These are phyloP conservation scores for Psittacula echo DNA, from an alignment of 2,797 vertebrate species.

Conservation along the genomic window DNA sequence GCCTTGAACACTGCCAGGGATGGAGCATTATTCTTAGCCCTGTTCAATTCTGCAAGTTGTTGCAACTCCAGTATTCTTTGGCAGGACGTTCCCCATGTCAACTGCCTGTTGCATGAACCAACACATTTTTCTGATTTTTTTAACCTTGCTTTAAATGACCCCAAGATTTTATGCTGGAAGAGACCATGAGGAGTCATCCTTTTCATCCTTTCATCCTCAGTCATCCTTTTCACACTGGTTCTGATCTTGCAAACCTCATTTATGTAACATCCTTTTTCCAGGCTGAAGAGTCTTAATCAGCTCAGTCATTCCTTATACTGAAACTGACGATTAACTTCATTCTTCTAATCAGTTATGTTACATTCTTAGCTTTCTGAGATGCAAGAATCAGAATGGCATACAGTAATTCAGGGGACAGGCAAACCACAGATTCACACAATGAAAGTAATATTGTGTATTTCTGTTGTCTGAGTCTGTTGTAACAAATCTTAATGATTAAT, in stretches of 20 bases:
- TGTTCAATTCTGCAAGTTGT: not conserved
- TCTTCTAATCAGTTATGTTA: not conserved
- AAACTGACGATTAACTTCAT: not conserved
- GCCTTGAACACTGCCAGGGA: no score
- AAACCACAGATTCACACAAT: not conserved
- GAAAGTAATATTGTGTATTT: not conserved
- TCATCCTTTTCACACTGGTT: not conserved
- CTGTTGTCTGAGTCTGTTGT: not conserved
- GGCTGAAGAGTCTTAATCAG: not conserved
- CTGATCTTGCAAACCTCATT: not conserved
- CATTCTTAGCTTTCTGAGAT: not conserved
- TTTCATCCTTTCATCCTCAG: not conserved
- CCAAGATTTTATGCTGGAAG: not conserved
- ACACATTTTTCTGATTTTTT: not conserved
- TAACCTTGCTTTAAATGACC: not conserved
- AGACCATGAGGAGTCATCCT: not conserved
- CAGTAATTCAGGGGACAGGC: not conserved
- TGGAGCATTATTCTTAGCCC: not conserved
- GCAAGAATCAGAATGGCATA: not conserved
- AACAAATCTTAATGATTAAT: not conserved
- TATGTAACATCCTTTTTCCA: not conserved
- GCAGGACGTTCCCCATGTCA: not conserved
- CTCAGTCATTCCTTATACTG: not conserved
- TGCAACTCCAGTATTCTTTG: not conserved
- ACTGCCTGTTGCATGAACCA: not conserved